Conservation (phyloP, 2,888 invertebrate species). For the Chrysolina americana region DNA sequence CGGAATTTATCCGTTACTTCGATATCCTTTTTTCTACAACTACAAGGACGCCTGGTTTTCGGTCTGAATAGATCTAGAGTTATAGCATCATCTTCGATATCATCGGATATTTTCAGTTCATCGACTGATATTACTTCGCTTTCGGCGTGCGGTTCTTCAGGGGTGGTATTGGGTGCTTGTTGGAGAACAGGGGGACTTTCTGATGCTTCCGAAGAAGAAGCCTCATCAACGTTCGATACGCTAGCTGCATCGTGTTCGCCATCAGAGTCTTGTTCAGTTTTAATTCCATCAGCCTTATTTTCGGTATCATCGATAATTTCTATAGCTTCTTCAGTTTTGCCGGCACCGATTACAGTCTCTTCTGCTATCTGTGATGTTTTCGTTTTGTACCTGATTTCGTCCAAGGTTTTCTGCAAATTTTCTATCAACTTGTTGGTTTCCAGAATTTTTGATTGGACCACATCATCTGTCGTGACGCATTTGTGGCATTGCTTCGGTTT, state of each 20-base stretch:
- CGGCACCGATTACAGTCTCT: background rate
- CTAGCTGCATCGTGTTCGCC: background rate
- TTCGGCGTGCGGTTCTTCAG: background rate
- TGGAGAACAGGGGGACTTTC: background rate
- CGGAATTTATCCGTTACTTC: conserved; percentile 28
- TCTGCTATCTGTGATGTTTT: background rate
- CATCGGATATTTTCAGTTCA: background rate
- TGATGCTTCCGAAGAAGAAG: background rate
- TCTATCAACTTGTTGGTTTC: conserved; percentile 58
- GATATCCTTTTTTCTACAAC: background rate
- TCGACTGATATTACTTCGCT: background rate
- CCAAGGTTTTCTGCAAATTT: conserved; percentile 56
- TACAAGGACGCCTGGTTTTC: conserved; percentile 24
- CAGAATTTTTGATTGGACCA: conserved; percentile 55
- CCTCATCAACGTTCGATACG: background rate
- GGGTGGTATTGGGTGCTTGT: background rate
- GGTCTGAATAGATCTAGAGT: conserved; percentile 8
- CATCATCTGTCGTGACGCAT: conserved; percentile 25
- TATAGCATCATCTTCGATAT: background rate
- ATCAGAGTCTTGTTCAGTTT: background rate
- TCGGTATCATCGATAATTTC: background rate
- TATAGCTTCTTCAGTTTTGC: background rate
- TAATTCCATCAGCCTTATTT: background rate
- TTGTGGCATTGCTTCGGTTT: background rate
- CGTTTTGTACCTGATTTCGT: conserved; percentile 49